Evolutionary conservation across 2,113 vertebrate species (phyloP).

Genomic region (Hippocampus comes): DNA sequence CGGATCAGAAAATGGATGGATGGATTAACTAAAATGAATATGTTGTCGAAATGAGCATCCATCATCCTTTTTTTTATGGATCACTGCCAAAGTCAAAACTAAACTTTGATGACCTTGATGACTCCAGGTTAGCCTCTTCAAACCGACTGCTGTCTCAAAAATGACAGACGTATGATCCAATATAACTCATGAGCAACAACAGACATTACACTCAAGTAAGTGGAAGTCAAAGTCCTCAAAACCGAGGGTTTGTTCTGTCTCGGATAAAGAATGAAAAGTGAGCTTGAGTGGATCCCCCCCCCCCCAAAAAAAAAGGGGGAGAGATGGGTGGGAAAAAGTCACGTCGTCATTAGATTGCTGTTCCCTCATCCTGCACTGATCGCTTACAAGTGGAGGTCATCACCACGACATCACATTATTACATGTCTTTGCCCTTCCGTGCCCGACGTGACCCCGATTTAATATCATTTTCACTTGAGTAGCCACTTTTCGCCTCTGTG

Average conservation of each 20-base stretch:
- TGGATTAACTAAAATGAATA: no score
- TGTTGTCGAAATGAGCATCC: no score
- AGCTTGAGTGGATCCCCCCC: slow-evolving; percentile 10
- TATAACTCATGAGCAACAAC: background rate
- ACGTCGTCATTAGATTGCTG: slow-evolving; percentile 38
- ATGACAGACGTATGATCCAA: background rate
- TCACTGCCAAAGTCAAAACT: no score
- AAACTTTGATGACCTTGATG: no score
- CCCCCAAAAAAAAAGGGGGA: no score
- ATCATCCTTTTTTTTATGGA: no score
- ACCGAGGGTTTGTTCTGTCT: background rate
- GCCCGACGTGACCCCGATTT: slow-evolving; percentile 2
- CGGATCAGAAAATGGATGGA: no score
- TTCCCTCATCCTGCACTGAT: slow-evolving; percentile 41
- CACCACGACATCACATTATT: slow-evolving; percentile 26
- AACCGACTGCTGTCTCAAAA: no score
- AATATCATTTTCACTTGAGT: slow-evolving; percentile 8
- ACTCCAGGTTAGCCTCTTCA: no score
- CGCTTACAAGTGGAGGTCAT: slow-evolving; percentile 21
- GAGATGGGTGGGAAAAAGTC: slow-evolving; percentile 17
- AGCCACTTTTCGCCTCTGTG: background rate
- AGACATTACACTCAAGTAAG: background rate
- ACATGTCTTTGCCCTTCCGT: slow-evolving; percentile 18
- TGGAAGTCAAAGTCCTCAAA: background rate
- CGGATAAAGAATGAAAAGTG: slow-evolving; percentile 24